phyloP scores from a whole-genome alignment of 2,113 vertebrate genomes.

The Lophius piscatorius region DNA sequence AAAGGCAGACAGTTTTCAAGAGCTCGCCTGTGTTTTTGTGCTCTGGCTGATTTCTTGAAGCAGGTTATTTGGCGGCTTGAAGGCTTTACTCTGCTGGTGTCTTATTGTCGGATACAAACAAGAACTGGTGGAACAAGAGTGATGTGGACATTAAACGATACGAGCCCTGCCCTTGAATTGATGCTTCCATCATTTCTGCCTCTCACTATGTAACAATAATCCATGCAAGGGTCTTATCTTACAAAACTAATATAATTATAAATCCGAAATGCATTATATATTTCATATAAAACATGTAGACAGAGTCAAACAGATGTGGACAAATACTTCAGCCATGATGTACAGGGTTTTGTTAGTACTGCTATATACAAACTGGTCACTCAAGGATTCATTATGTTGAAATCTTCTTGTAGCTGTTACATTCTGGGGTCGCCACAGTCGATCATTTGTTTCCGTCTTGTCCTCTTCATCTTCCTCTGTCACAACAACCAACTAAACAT shows the following conservation, averaged over 20 bases:
- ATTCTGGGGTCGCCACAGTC: too few species aligned
- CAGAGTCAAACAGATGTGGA: not conserved
- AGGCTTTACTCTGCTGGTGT: slow-evolving; percentile 42
- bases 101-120: slow-evolving; percentile 45
- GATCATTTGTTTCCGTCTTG: too few species aligned
- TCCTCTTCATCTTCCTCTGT: too few species aligned
- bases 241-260: slow-evolving; percentile 5
- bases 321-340: not conserved
- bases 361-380: too few species aligned
- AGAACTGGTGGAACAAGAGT: slow-evolving; percentile 15
- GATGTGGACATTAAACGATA: slow-evolving; percentile 42
- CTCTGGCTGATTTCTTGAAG: slow-evolving; percentile 48
- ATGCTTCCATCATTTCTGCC: slow-evolving; percentile 49
- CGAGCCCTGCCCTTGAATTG: slow-evolving; percentile 52
- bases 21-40: slow-evolving; percentile 46
- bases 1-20: slow-evolving; percentile 65
- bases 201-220: slow-evolving; percentile 13
- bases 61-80: slow-evolving; percentile 40
- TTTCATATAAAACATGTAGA: too few species aligned
- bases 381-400: too few species aligned
- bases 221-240: slow-evolving; percentile 17
- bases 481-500: too few species aligned
- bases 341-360: too few species aligned
- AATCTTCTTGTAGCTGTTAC: too few species aligned
- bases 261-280: too few species aligned